Conservation (phyloP, 2,888 invertebrate species). For the Aromia moschata region DNA sequence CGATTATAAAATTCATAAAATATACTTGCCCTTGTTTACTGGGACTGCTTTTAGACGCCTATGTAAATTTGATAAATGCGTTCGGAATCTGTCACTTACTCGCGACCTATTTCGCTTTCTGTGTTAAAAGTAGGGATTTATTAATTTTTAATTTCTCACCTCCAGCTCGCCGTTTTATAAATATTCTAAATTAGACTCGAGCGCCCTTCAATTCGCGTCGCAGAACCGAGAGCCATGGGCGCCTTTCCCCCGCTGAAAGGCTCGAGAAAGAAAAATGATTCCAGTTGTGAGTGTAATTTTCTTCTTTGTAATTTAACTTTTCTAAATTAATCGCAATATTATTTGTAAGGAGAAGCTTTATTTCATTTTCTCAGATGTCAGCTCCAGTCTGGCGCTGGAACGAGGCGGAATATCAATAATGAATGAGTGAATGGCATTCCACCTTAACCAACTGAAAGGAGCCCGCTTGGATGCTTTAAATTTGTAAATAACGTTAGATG, state of each 20-base stretch:
- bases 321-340: conserved; percentile 21
- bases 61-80: not conserved
- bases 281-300: conserved; percentile 21
- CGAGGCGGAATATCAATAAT: not conserved
- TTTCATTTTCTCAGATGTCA: conserved; percentile 15
- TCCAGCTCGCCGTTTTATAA: conserved; percentile 5
- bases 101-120: conserved; percentile 1
- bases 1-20: too few species aligned
- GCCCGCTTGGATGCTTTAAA: too few species aligned
- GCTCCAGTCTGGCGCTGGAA: conserved; percentile 2
- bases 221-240: conserved; percentile 8
- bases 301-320: conserved; percentile 26
- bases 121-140: conserved; percentile 14
- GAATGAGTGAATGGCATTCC: conserved; percentile 5
- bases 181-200: conserved; percentile 16
- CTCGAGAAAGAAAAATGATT: conserved; percentile 20
- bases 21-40: too few species aligned
- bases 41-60: not conserved
- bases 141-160: conserved; percentile 18
- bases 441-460: too few species aligned
- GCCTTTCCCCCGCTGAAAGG: conserved; percentile 7
- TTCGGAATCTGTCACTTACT: not conserved
- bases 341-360: conserved; percentile 19
- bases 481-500: too few species aligned
- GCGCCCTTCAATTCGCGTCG: conserved; percentile 16